Percentiles rank a stretch among this genome's conserved stretches.
Evolutionary conservation across 2,797 vertebrate species (phyloP).

Genomic region (Austrolebias charrua): DNA sequence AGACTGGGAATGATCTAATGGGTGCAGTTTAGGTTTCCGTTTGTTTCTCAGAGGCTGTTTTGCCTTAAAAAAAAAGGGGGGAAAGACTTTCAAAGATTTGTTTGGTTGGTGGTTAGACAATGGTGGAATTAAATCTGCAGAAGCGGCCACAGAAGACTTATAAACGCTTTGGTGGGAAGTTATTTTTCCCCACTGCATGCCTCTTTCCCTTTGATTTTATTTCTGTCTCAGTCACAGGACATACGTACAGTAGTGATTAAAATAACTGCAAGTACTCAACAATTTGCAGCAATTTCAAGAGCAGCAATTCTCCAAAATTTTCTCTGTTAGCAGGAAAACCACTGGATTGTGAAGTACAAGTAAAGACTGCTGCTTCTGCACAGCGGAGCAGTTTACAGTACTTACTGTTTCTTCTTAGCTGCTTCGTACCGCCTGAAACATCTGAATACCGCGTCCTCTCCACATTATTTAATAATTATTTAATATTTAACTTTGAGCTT

Average conservation of each 20-base stretch:
- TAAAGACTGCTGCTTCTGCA: conserved; percentile 15
- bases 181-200: conserved; percentile 57
- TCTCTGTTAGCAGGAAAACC: background rate
- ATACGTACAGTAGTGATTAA: conserved; percentile 23
- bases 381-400: background rate
- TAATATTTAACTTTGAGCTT: too few species aligned
- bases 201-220: conserved; percentile 61
- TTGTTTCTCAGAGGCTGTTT: conserved; percentile 21
- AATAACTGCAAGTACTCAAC: conserved; percentile 36
- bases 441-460: too few species aligned
- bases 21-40: conserved; percentile 27
- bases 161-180: conserved; percentile 58
- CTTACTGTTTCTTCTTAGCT: background rate
- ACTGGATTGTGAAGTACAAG: conserved; percentile 9
- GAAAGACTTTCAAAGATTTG: conserved; percentile 35
- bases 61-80: conserved; percentile 6
- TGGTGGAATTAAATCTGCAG: conserved; percentile 37
- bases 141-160: conserved; percentile 27
- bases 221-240: conserved; percentile 45
- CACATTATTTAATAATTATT: too few species aligned
- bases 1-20: conserved; percentile 14
- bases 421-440: background rate
- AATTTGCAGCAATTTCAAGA: conserved; percentile 7
- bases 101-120: conserved; percentile 48
- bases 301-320: background rate